Percentiles rank a stretch among this genome's conserved stretches.
Conservation (phyloP, 2,113 vertebrate genomes). For the Paradoxurus hermaphroditus region DNA sequence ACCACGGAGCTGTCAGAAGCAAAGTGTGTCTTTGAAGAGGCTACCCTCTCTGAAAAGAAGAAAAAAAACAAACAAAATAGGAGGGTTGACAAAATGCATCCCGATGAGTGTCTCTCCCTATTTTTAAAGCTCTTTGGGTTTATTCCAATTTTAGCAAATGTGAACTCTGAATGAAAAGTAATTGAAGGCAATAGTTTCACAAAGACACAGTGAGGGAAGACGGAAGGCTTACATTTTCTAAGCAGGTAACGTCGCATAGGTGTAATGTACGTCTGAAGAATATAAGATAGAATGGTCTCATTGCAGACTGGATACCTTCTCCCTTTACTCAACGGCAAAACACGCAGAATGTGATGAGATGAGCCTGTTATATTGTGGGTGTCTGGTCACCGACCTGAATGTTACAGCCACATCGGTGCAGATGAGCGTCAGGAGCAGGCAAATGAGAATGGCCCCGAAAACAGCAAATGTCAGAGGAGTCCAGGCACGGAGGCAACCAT, state of each 20-base stretch:
- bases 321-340: not conserved
- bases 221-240: not conserved
- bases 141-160: conserved; percentile 27
- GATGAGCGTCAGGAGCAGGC: not conserved
- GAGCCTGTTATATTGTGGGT: not conserved
- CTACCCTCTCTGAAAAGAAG: not conserved
- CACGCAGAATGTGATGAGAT: not conserved
- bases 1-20: conserved; percentile 52
- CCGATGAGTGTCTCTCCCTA: not conserved
- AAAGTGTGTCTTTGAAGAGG: conserved; percentile 40
- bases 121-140: conserved; percentile 37
- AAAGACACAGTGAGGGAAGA: not conserved
- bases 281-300: not conserved
- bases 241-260: not conserved
- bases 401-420: not conserved
- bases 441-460: not conserved
- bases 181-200: conserved; percentile 40
- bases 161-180: conserved; percentile 20
- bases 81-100: conserved; percentile 16
- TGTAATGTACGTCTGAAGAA: not conserved
- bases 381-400: not conserved
- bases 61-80: not conserved
- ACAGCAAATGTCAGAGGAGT: not conserved
- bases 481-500: not conserved
- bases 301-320: not conserved